phyloP scores from a whole-genome alignment of 2,113 vertebrate genomes.

The Lepus americanus region DNA sequence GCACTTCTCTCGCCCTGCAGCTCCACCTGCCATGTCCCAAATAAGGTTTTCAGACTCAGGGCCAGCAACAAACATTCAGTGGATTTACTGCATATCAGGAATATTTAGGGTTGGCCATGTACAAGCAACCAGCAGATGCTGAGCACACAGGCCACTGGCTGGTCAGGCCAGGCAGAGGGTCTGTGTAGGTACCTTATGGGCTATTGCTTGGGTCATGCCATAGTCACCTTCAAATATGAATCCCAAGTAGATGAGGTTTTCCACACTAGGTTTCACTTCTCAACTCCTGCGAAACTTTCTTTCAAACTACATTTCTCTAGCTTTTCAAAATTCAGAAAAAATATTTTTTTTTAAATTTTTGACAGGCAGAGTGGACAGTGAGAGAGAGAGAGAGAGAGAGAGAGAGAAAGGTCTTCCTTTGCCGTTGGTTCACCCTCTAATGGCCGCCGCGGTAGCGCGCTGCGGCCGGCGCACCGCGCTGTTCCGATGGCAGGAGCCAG shows the following conservation, averaged over 20 bases:
- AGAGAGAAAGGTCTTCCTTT: too few species aligned
- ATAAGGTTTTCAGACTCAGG: background rate
- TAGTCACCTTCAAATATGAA: background rate
- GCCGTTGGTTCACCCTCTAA: too few species aligned
- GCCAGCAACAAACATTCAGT: too few species aligned
- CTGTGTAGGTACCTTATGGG: too few species aligned
- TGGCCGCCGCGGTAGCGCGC: too few species aligned
- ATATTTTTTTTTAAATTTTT: too few species aligned
- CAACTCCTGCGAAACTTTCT: background rate
- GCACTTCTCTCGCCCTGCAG: background rate
- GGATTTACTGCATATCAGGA: background rate
- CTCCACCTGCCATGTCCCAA: background rate
- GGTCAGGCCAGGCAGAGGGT: background rate
- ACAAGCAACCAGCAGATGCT: background rate
- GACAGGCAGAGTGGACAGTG: too few species aligned
- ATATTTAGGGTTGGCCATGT: background rate
- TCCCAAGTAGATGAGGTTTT: background rate
- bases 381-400: too few species aligned
- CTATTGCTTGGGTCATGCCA: background rate
- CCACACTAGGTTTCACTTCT: background rate
- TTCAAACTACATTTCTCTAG: background rate
- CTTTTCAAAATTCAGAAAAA: background rate
- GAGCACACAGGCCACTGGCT: background rate
- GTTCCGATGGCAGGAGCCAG: too few species aligned
- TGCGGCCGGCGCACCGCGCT: too few species aligned